Conservation (phyloP, 2,888 invertebrate genomes). For the Chymomyza amoena region DNA sequence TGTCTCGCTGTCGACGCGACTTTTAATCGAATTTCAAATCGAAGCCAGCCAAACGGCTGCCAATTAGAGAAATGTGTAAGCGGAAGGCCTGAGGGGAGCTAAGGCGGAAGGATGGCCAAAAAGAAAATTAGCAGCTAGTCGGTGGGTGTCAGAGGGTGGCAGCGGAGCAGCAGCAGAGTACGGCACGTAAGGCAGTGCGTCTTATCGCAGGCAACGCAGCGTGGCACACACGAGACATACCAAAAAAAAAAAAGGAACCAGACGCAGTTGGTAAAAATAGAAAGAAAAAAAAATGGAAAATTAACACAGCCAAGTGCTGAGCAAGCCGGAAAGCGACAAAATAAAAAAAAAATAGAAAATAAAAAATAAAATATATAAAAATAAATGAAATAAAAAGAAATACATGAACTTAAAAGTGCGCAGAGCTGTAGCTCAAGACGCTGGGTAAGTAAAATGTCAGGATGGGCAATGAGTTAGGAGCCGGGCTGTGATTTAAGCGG, state of each 20-base stretch:
- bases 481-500: slow-evolving; percentile 28
- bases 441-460: neutral
- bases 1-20: slow-evolving; percentile 34
- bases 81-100: slow-evolving; percentile 13
- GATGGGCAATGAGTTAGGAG: neutral
- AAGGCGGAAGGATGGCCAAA: slow-evolving; percentile 6
- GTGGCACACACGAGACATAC: slow-evolving; percentile 9
- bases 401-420: slow-evolving; percentile 13
- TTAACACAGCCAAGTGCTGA: slow-evolving; percentile 48
- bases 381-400: neutral
- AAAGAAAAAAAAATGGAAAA: slow-evolving; percentile 16
- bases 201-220: slow-evolving; percentile 43
- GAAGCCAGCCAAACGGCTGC: slow-evolving; percentile 41
- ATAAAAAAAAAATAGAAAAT: neutral
- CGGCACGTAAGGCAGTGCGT: slow-evolving; percentile 3
- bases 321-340: slow-evolving; percentile 34
- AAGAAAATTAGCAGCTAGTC: slow-evolving; percentile 29
- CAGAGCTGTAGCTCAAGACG: slow-evolving; percentile 4
- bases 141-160: neutral
- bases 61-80: slow-evolving; percentile 37
- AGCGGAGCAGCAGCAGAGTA: neutral
- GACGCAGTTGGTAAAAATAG: neutral
- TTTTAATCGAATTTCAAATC: slow-evolving; percentile 58
- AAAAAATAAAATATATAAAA: neutral
- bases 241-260: slow-evolving; percentile 21